These are phyloP conservation scores for Fundulus diaphanus DNA, from an alignment of 2,797 vertebrate species.

Conservation along the genomic window DNA sequence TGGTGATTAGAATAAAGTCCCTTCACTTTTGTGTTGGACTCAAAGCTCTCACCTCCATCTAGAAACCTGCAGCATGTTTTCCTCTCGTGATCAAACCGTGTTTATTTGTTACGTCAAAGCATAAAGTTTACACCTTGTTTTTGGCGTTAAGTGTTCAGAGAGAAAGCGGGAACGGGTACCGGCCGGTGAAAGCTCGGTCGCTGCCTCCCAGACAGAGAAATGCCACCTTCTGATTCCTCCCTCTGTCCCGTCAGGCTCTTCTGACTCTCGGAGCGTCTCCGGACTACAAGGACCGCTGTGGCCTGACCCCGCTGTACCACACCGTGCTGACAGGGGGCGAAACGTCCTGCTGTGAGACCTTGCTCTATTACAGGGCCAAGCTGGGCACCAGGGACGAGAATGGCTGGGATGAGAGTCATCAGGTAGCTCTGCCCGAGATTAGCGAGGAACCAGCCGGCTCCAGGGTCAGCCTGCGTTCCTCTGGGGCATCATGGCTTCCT, in stretches of 20 bases:
- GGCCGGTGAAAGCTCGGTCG: no score
- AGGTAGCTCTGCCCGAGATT: slow-evolving; percentile 75
- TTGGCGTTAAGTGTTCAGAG: no score
- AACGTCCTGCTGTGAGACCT: slow-evolving; percentile 90
- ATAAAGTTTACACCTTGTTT: no score
- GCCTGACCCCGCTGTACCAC: slow-evolving; percentile 92
- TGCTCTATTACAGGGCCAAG: slow-evolving; percentile 87
- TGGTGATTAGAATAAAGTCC: no score
- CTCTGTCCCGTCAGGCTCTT: slow-evolving; percentile 61
- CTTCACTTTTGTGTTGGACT: no score
- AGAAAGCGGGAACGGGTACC: no score
- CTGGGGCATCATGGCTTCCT: slow-evolving; percentile 32
- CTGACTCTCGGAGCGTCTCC: slow-evolving; percentile 88
- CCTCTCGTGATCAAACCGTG: no score
- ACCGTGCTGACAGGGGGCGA: slow-evolving; percentile 91
- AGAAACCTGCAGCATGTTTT: no score
- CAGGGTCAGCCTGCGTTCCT: not conserved
- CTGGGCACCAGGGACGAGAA: slow-evolving; percentile 89
- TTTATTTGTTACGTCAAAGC: no score
- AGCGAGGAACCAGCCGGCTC: not conserved
- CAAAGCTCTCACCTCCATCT: no score
- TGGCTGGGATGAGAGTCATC: slow-evolving; percentile 92
- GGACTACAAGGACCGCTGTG: slow-evolving; percentile 90
- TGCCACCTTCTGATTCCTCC: not conserved
- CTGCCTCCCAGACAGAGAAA: no score